Percentiles rank a stretch among this genome's conserved stretches.
These are phyloP conservation scores for Nephotettix cincticeps DNA, from an alignment of 1,140 invertebrate species.

Conservation along the genomic window DNA sequence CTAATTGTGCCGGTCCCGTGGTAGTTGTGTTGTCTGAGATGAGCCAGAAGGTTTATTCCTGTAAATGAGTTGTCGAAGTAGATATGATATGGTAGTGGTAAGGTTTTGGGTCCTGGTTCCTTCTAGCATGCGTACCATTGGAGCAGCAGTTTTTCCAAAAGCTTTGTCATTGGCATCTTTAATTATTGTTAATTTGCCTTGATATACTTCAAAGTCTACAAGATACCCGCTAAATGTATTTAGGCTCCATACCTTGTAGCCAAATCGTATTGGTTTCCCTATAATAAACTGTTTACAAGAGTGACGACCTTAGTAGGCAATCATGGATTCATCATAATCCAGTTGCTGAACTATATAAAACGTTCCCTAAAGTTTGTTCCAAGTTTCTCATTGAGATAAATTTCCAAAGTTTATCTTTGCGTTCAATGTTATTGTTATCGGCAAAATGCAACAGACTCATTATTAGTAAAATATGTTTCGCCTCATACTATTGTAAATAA, in stretches of 20 bases:
- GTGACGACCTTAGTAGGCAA: conserved; percentile 36
- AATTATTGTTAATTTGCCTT: background rate
- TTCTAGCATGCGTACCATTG: conserved; percentile 7
- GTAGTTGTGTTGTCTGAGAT: conserved; percentile 5
- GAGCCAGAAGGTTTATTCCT: background rate
- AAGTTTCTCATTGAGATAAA: conserved; percentile 27
- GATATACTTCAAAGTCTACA: conserved; percentile 26
- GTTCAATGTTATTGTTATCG: conserved; percentile 25
- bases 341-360: conserved; percentile 33
- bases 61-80: background rate
- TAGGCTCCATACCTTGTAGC: background rate
- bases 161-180: background rate
- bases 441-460: conserved; percentile 21
- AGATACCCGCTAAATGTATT: conserved; percentile 21
- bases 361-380: conserved; percentile 28
- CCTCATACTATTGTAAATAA: conserved; percentile 30
- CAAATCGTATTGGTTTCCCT: conserved; percentile 31
- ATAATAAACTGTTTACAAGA: background rate
- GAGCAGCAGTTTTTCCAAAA: background rate
- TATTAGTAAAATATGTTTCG: conserved; percentile 28
- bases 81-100: background rate
- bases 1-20: conserved; percentile 20
- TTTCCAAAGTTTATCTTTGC: conserved; percentile 29
- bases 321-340: conserved; percentile 38
- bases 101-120: background rate